Evolutionary conservation across 1,140 invertebrate species (phyloP).

Genomic region (Drosophila varians): DNA sequence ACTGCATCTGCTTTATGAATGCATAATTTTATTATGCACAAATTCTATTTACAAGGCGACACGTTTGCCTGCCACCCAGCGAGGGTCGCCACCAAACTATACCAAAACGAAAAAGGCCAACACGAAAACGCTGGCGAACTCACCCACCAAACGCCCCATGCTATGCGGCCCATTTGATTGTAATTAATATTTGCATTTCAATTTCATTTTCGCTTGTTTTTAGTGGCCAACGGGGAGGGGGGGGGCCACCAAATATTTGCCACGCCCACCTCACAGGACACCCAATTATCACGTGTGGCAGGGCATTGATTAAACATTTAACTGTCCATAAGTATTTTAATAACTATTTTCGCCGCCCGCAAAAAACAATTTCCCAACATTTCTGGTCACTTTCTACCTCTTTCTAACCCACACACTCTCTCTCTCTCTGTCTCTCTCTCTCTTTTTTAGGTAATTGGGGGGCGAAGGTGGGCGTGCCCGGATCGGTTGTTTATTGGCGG

Average conservation of each 20-base stretch:
- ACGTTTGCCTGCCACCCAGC: conserved; percentile 20
- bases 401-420: neutral
- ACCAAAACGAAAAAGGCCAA: too few species aligned
- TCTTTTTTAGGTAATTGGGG: conserved; percentile 15
- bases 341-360: conserved; percentile 25
- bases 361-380: conserved; percentile 31
- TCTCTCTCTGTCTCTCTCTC: neutral
- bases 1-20: conserved; percentile 50
- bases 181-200: conserved; percentile 54
- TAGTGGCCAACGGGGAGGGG: conserved; percentile 32
- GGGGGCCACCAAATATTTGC: conserved; percentile 5
- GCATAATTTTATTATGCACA: conserved; percentile 69
- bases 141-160: neutral
- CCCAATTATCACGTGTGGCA: conserved; percentile 48
- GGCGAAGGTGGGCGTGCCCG: conserved; percentile 2
- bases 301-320: conserved; percentile 55
- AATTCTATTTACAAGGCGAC: conserved; percentile 59
- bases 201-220: conserved; percentile 28
- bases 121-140: too few species aligned
- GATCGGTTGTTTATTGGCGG: conserved; percentile 13
- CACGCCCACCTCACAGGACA: too few species aligned
- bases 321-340: conserved; percentile 69
- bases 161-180: conserved; percentile 11
- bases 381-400: neutral
- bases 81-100: conserved; percentile 16